These are phyloP conservation scores for Mylabris sibirica DNA, from an alignment of 2,888 invertebrate species.

Conservation along the genomic window DNA sequence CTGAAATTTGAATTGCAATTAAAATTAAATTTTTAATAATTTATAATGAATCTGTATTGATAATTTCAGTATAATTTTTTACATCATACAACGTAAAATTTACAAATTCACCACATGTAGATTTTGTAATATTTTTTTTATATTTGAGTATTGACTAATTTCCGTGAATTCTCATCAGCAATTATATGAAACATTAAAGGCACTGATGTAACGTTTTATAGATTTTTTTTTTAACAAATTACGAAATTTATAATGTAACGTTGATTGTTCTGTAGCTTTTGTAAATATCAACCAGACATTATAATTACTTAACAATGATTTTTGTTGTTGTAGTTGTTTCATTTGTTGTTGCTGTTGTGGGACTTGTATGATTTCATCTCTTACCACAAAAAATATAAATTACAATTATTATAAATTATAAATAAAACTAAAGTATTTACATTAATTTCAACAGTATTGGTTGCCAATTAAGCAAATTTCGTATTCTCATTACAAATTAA, in stretches of 20 bases:
- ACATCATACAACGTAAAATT: slow-evolving; percentile 68
- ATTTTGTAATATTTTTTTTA: slow-evolving; percentile 44
- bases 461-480: neutral
- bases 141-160: slow-evolving; percentile 65
- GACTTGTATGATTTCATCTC: neutral
- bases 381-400: slow-evolving; percentile 11
- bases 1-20: slow-evolving; percentile 54
- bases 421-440: neutral
- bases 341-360: neutral
- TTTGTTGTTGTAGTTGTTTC: neutral
- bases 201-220: slow-evolving; percentile 62
- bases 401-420: neutral
- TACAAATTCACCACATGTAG: slow-evolving; percentile 56
- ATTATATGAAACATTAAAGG: slow-evolving; percentile 69
- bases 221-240: slow-evolving; percentile 64
- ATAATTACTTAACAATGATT: slow-evolving; percentile 46
- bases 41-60: too few relatives aligned
- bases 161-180: slow-evolving; percentile 67
- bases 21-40: slow-evolving; percentile 59
- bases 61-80: slow-evolving; percentile 65
- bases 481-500: neutral
- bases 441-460: slow-evolving; percentile 6
- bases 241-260: slow-evolving; percentile 64
- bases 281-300: slow-evolving; percentile 69
- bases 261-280: slow-evolving; percentile 64